Evolutionary conservation across 2,888 invertebrate genomes (phyloP).

Genomic region (Kuschelorhynchus macadamiae): DNA sequence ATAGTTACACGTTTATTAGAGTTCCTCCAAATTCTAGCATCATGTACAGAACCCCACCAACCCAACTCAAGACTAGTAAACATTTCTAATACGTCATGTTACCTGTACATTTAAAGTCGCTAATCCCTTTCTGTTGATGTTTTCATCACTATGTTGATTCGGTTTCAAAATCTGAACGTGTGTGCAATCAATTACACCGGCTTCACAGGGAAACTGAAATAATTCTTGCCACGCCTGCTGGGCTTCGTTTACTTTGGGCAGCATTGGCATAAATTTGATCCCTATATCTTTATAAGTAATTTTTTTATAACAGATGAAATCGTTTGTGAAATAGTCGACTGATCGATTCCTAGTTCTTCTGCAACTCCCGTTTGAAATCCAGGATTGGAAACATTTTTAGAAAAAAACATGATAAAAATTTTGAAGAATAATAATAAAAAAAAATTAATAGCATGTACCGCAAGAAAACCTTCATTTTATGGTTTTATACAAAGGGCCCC

Average conservation of each 20-base stretch:
- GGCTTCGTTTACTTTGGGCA: neutral
- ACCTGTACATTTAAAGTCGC: slow-evolving; percentile 4
- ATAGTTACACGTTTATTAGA: slow-evolving; percentile 11
- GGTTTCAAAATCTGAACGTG: slow-evolving; percentile 41
- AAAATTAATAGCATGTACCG: slow-evolving; percentile 4
- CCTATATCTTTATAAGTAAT: neutral
- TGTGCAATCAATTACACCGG: slow-evolving; percentile 45
- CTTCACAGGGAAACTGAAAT: slow-evolving; percentile 29
- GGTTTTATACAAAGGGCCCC: slow-evolving; percentile 19
- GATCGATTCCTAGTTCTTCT: slow-evolving; percentile 14
- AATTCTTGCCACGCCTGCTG: slow-evolving; percentile 14
- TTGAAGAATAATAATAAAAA: no score
- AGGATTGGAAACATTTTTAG: slow-evolving; percentile 5
- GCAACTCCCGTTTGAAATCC: slow-evolving; percentile 14
- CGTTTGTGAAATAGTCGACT: slow-evolving; percentile 9
- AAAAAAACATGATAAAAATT: neutral
- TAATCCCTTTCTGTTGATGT: slow-evolving; percentile 45
- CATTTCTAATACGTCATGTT: neutral
- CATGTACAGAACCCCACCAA: slow-evolving; percentile 20
- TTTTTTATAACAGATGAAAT: slow-evolving; percentile 14
- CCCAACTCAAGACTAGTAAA: neutral
- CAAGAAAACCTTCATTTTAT: slow-evolving; percentile 33
- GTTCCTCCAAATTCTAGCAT: slow-evolving; percentile 22
- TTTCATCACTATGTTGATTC: slow-evolving; percentile 32
- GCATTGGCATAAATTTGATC: neutral